Conservation (phyloP, 2,113 vertebrate species). For the Osmerus eperlanus region DNA sequence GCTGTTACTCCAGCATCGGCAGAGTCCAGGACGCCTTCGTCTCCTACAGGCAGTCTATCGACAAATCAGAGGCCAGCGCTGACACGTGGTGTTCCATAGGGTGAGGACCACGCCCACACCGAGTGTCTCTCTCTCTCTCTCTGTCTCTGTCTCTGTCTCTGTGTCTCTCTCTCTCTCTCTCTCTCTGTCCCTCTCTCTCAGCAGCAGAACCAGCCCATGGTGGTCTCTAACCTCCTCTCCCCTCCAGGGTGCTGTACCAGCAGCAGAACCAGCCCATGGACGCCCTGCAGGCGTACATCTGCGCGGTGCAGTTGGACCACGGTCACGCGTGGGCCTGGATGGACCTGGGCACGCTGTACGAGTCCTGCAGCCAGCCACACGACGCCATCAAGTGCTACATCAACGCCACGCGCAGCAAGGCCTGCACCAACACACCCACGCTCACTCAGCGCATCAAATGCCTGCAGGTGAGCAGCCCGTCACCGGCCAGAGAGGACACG, state of each 20-base stretch:
- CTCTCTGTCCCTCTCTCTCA: too few species aligned
- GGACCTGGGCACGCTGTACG: conserved; percentile 91
- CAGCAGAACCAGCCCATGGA: conserved; percentile 95
- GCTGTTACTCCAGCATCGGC: conserved; percentile 94
- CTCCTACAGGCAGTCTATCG: conserved; percentile 92
- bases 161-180: neutral
- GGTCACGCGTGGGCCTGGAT: conserved; percentile 91
- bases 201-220: neutral
- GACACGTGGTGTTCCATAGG: conserved; percentile 96
- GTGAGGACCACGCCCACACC: conserved; percentile 65
- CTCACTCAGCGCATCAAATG: conserved; percentile 90
- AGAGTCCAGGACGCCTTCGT: conserved; percentile 95
- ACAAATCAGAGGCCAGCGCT: conserved; percentile 93
- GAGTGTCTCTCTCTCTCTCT: neutral
- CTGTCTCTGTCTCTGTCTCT: neutral
- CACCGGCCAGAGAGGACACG: neutral
- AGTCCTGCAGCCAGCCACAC: conserved; percentile 92
- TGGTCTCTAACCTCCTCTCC: neutral
- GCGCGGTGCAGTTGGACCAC: conserved; percentile 90
- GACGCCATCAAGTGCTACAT: conserved; percentile 94
- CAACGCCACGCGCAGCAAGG: conserved; percentile 91
- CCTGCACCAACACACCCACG: conserved; percentile 87
- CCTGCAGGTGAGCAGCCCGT: conserved; percentile 81
- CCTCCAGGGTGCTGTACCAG: conserved; percentile 86
- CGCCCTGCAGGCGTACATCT: conserved; percentile 92